Conservation (phyloP, 1,140 invertebrate genomes). For the Phortica variegata region DNA sequence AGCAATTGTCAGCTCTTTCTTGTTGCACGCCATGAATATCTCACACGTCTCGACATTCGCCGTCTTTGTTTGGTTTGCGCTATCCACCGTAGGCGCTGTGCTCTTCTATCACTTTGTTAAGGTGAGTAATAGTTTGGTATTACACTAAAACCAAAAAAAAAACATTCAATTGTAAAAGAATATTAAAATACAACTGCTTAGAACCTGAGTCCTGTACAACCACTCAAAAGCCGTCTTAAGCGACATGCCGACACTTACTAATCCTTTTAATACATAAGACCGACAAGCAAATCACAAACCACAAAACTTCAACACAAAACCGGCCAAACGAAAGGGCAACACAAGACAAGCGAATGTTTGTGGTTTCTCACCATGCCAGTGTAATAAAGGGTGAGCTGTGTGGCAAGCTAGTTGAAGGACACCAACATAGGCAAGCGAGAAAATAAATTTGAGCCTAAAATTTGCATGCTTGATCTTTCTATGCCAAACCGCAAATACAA, state of each 20-base stretch:
- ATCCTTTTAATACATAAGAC: constrained; percentile 33
- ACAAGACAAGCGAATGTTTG: not conserved
- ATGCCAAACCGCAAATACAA: too few species aligned
- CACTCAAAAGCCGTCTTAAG: too few species aligned
- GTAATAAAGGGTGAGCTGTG: too few species aligned
- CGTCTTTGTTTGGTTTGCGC: constrained; percentile 71
- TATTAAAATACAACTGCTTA: too few species aligned
- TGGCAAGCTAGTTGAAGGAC: too few species aligned
- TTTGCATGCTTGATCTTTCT: too few species aligned
- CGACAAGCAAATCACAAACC: constrained; percentile 22
- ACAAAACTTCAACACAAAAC: constrained; percentile 1
- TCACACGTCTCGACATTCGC: constrained; percentile 74
- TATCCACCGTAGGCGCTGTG: constrained; percentile 69
- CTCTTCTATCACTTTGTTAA: constrained; percentile 80
- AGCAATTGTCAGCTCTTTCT: constrained; percentile 69
- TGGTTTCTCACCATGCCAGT: constrained; percentile 9
- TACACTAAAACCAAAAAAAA: too few species aligned
- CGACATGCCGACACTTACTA: constrained; percentile 27
- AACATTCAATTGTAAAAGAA: too few species aligned
- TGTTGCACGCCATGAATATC: constrained; percentile 70
- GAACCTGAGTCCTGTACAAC: too few species aligned
- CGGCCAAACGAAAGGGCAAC: constrained; percentile 2
- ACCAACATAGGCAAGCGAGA: too few species aligned
- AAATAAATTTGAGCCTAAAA: too few species aligned
- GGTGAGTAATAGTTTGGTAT: constrained; percentile 60